A percentile compares a stretch with the other conserved stretches of the same genome.
phyloP scores from a whole-genome alignment of 1,140 invertebrate species.

The Platorchestia sp. region DNA sequence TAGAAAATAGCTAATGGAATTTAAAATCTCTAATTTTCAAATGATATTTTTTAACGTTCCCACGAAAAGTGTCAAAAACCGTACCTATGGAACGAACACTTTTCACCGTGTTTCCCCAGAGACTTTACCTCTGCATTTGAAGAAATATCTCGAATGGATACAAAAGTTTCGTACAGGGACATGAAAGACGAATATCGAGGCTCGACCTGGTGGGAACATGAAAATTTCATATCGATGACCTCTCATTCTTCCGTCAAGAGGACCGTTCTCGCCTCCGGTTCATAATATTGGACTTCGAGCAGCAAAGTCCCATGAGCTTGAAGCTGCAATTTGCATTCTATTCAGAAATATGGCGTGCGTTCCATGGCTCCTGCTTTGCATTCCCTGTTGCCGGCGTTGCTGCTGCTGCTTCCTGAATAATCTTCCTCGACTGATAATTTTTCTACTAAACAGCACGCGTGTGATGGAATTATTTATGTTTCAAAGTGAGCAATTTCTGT shows the following conservation, averaged over 20 bases:
- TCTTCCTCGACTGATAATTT: not conserved
- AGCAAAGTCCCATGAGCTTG: not conserved
- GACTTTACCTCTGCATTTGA: not conserved
- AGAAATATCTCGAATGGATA: not conserved
- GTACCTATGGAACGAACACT: not conserved
- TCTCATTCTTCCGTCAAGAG: conserved; percentile 3
- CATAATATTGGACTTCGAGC: conserved; percentile 29
- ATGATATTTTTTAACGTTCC: not conserved
- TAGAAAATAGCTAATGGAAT: no score
- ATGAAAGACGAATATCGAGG: not conserved
- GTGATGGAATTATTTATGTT: not conserved
- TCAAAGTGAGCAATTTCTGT: no score
- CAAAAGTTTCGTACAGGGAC: not conserved
- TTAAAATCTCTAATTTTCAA: no score
- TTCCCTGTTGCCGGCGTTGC: not conserved
- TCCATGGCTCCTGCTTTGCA: not conserved
- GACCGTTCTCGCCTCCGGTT: not conserved
- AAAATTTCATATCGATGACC: conserved; percentile 36
- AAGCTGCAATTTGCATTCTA: not conserved
- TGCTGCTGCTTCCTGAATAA: not conserved
- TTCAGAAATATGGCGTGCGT: not conserved
- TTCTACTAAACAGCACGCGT: not conserved
- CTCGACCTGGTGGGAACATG: not conserved
- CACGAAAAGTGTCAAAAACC: not conserved
- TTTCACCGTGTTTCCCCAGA: not conserved